A percentile compares a stretch with the other conserved stretches of the same genome.
Evolutionary conservation across 2,797 vertebrate genomes (phyloP).

Genomic region (Rhinatrema bivittatum): DNA sequence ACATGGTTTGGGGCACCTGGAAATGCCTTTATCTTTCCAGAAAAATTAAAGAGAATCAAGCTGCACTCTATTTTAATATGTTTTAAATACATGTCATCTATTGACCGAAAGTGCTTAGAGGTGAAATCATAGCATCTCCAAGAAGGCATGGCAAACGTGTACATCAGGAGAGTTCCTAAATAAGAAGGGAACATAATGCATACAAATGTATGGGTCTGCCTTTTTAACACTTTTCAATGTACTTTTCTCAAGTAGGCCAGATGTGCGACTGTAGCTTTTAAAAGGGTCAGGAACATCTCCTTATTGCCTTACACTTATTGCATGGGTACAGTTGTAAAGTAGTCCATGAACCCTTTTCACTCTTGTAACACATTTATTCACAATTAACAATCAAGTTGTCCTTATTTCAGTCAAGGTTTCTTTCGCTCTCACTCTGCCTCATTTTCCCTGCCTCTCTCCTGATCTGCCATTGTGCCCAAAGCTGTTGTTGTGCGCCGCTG

Average conservation of each 20-base stretch:
- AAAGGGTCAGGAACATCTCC: conserved; percentile 54
- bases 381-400: conserved; percentile 91
- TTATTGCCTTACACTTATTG: conserved; percentile 55
- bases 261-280: conserved; percentile 53
- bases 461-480: conserved; percentile 79
- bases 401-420: conserved; percentile 66
- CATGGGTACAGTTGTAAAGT: conserved; percentile 73
- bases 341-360: conserved; percentile 80
- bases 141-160: too few relatives aligned
- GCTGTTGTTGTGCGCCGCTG: conserved; percentile 86
- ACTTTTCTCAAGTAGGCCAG: conserved; percentile 60
- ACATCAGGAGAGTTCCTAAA: too few relatives aligned
- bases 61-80: too few relatives aligned
- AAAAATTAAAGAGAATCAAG: too few relatives aligned
- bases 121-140: too few relatives aligned
- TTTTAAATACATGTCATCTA: too few relatives aligned
- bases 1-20: too few relatives aligned
- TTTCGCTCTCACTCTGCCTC: conserved; percentile 61
- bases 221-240: conserved; percentile 58
- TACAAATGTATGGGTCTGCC: conserved; percentile 47
- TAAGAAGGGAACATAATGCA: too few relatives aligned
- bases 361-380: conserved; percentile 83
- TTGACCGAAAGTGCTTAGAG: too few relatives aligned
- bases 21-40: too few relatives aligned
- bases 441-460: conserved; percentile 79